Evolutionary conservation across 2,113 vertebrate species (phyloP).

Genomic region (Siniperca knerii): DNA sequence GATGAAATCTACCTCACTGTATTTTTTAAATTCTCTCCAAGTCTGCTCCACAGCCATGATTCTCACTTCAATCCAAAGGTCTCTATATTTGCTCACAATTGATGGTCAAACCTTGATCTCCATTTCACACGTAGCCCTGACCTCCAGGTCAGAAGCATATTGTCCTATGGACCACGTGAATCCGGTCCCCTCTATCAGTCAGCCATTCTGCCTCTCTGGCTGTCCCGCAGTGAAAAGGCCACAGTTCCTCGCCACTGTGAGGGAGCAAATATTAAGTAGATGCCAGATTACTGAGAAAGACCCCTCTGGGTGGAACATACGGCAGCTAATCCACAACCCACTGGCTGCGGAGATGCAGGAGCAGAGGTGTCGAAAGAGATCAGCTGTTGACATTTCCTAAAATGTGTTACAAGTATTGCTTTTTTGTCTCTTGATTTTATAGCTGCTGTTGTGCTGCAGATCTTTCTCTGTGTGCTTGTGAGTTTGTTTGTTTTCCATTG

Average conservation of each 20-base stretch:
- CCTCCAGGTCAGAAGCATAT: slow-evolving; percentile 22
- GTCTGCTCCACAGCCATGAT: not conserved
- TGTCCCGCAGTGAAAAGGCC: slow-evolving; percentile 56
- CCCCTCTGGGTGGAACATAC: slow-evolving; percentile 55
- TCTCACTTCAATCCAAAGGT: slow-evolving; percentile 33
- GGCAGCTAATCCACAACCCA: slow-evolving; percentile 54
- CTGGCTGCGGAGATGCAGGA: slow-evolving; percentile 35
- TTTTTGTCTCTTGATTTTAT: slow-evolving; percentile 23
- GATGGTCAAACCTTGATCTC: slow-evolving; percentile 45
- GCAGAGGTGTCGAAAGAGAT: slow-evolving; percentile 60
- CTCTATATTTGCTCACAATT: slow-evolving; percentile 27
- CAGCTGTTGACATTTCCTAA: slow-evolving; percentile 64
- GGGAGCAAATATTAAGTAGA: slow-evolving; percentile 62
- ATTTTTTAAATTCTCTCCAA: slow-evolving; percentile 12
- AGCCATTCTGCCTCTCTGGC: slow-evolving; percentile 16
- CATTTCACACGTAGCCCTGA: slow-evolving; percentile 13
- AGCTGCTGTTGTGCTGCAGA: not conserved
- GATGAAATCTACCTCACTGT: slow-evolving; percentile 20
- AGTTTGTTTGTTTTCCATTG: slow-evolving; percentile 45
- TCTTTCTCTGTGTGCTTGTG: slow-evolving; percentile 32
- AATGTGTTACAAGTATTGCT: slow-evolving; percentile 26
- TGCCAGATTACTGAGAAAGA: slow-evolving; percentile 51
- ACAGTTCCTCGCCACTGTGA: slow-evolving; percentile 27
- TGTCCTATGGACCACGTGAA: slow-evolving; percentile 16
- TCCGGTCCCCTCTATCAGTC: slow-evolving; percentile 16